phyloP scores from a whole-genome alignment of 2,113 vertebrate species.

The Symphodus melops region DNA sequence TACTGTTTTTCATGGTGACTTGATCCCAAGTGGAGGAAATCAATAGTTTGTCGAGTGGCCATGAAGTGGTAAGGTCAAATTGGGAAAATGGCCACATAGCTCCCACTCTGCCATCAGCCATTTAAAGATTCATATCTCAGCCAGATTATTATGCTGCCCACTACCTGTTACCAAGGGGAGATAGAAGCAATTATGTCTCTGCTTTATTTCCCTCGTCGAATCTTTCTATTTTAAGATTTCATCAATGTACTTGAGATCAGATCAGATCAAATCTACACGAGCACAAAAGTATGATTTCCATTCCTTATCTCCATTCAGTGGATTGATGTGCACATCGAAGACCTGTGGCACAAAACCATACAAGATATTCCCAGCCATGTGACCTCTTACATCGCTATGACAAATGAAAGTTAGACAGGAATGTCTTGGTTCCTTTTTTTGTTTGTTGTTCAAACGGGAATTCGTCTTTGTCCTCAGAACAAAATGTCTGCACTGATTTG shows the following conservation, averaged over 20 bases:
- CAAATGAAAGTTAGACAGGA: too few relatives aligned
- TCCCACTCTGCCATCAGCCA: slow-evolving; percentile 34
- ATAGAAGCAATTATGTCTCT: slow-evolving; percentile 41
- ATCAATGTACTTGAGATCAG: slow-evolving; percentile 30
- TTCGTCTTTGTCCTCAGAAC: background rate
- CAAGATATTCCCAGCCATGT: too few relatives aligned
- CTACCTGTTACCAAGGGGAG: slow-evolving; percentile 27
- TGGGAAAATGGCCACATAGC: slow-evolving; percentile 23
- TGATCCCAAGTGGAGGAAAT: slow-evolving; percentile 30
- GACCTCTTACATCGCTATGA: too few relatives aligned
- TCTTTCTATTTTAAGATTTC: slow-evolving; percentile 43
- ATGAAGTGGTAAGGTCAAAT: slow-evolving; percentile 13
- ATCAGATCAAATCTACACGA: slow-evolving; percentile 35
- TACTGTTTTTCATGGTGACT: background rate
- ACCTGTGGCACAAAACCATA: too few relatives aligned
- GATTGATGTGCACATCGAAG: too few relatives aligned
- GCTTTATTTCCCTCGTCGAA: slow-evolving; percentile 25
- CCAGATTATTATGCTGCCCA: slow-evolving; percentile 40
- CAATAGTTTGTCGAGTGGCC: slow-evolving; percentile 24
- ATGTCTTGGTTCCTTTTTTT: too few relatives aligned
- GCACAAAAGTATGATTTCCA: slow-evolving; percentile 8
- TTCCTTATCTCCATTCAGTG: too few relatives aligned
- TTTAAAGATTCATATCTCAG: slow-evolving; percentile 38
- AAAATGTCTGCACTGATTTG: background rate
- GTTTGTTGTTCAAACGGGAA: too few relatives aligned